These are phyloP conservation scores for Leptosomus discolor DNA, from an alignment of 2,113 vertebrate species.

Conservation along the genomic window DNA sequence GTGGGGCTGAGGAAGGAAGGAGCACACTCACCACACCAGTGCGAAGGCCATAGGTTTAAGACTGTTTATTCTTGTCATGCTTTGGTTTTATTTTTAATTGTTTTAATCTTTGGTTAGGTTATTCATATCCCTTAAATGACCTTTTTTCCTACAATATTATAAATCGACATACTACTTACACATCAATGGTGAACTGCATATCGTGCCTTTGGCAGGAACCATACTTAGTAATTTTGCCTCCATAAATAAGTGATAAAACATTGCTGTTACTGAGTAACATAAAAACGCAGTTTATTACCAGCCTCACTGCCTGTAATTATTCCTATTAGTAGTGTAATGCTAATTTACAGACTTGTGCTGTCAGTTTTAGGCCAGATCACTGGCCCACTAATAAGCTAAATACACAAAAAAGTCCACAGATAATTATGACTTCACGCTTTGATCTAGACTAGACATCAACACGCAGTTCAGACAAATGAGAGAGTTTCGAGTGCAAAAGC, in stretches of 20 bases:
- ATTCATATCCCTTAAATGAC: background rate
- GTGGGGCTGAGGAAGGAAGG: background rate
- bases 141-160: background rate
- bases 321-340: background rate
- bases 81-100: background rate
- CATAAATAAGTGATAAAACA: conserved; percentile 27
- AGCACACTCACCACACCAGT: background rate
- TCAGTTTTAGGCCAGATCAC: background rate
- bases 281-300: conserved; percentile 25
- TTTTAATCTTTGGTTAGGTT: background rate
- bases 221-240: background rate
- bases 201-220: background rate
- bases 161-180: background rate
- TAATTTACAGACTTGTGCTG: conserved; percentile 32
- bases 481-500: background rate
- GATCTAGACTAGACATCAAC: background rate
- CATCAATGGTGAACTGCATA: background rate
- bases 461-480: background rate
- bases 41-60: background rate
- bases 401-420: background rate
- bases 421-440: background rate
- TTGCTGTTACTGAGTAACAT: background rate
- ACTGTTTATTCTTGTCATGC: background rate
- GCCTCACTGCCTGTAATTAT: background rate
- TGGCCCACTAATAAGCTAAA: conserved; percentile 2